A percentile compares a stretch with the other conserved stretches of the same genome.
Conservation (phyloP, 1,140 invertebrate genomes). For the Zaprionus ornatus region DNA sequence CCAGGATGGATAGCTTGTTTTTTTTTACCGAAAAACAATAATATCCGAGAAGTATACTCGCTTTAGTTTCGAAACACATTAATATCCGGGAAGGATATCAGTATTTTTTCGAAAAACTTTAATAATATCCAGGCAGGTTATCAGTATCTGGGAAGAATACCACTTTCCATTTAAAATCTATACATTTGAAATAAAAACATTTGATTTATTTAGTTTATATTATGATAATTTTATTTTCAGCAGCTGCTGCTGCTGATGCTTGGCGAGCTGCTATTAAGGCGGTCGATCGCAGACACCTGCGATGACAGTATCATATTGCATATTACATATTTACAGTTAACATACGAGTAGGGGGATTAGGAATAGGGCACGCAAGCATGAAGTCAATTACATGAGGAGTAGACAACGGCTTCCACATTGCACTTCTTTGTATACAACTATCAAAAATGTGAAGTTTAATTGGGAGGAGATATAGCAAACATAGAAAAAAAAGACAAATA, state of each 20-base stretch:
- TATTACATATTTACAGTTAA: constrained; percentile 45
- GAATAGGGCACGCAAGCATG: background rate
- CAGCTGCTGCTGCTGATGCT: constrained; percentile 5
- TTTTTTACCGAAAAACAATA: no score
- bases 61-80: background rate
- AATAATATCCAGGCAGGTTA: no score
- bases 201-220: constrained; percentile 11
- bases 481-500: background rate
- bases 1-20: no score
- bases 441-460: constrained; percentile 3
- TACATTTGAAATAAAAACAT: background rate
- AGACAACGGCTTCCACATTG: background rate
- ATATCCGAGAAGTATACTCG: no score
- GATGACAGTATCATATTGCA: constrained; percentile 24
- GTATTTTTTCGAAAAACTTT: no score
- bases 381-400: background rate
- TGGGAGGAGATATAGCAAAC: background rate
- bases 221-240: constrained; percentile 3
- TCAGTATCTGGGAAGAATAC: background rate
- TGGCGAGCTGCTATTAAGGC: constrained; percentile 38
- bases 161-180: background rate
- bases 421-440: background rate
- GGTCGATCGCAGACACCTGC: constrained; percentile 13
- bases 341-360: constrained; percentile 3
- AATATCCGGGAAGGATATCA: background rate